Conservation (phyloP, 2,113 vertebrate genomes). For the Peromyscus californicus region DNA sequence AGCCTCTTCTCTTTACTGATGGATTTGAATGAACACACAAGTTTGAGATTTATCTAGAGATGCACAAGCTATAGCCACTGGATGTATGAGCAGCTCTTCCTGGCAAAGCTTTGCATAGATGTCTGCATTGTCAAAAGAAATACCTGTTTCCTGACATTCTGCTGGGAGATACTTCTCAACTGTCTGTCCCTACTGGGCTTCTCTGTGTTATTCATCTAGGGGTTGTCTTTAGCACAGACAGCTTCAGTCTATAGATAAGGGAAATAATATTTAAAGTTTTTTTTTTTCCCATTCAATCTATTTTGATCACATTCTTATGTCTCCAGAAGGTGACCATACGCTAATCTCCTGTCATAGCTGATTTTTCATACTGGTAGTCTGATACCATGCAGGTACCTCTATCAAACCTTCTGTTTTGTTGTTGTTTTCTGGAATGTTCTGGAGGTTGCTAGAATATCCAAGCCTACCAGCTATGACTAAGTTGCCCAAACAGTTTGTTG, state of each 20-base stretch:
- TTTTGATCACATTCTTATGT: neutral
- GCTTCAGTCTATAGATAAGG: neutral
- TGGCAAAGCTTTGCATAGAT: neutral
- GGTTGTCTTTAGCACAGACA: neutral
- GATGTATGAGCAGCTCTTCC: neutral
- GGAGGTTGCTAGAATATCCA: slow-evolving; percentile 14
- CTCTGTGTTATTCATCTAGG: fast-evolving
- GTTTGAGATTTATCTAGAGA: neutral
- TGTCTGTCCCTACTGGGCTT: neutral
- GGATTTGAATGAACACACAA: neutral
- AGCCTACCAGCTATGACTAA: neutral
- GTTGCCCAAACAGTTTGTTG: slow-evolving; percentile 53
- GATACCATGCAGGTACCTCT: neutral
- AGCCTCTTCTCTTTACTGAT: neutral
- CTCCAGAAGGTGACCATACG: neutral
- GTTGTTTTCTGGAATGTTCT: slow-evolving; percentile 48
- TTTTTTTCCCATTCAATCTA: neutral
- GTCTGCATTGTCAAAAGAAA: neutral
- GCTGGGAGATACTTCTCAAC: neutral
- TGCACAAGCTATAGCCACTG: neutral
- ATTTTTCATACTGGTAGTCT: neutral
- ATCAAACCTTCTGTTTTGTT: slow-evolving; percentile 48
- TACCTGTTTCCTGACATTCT: neutral
- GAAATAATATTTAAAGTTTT: neutral
- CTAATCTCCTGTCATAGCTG: fast-evolving